phyloP scores from a whole-genome alignment of 2,113 vertebrate species.

The Tylochromis polylepis region DNA sequence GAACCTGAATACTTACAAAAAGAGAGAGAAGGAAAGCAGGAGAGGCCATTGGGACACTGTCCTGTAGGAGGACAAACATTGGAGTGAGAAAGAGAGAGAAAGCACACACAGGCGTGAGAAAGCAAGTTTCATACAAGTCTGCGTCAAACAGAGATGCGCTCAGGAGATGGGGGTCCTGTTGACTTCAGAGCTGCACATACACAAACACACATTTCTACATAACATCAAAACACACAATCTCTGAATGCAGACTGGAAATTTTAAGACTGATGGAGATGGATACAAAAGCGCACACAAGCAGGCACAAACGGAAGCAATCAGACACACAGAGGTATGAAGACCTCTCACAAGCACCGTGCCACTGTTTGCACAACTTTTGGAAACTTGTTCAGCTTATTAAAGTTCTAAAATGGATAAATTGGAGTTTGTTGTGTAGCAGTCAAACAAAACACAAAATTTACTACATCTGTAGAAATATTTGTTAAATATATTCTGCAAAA shows the following conservation, averaged over 20 bases:
- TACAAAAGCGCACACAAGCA: not conserved
- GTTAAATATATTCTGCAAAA: not conserved
- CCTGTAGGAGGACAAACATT: constrained; percentile 98
- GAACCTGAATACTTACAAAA: constrained; percentile 98
- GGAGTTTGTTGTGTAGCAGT: not conserved
- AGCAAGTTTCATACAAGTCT: constrained; percentile 48
- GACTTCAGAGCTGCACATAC: not conserved
- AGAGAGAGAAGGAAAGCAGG: constrained; percentile 99
- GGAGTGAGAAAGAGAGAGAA: constrained; percentile 74
- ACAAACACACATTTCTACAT: not conserved
- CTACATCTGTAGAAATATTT: not conserved
- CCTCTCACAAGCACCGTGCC: not conserved
- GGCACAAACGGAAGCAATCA: not conserved
- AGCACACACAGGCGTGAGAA: constrained; percentile 50
- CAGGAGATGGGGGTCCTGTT: not conserved
- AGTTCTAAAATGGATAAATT: not conserved
- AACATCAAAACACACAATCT: not conserved
- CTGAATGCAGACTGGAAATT: not conserved
- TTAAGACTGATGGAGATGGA: not conserved
- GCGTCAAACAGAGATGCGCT: constrained; percentile 2
- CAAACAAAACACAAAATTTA: not conserved
- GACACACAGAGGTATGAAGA: not conserved
- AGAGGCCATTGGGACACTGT: constrained; percentile 99
- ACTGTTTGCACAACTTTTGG: not conserved
- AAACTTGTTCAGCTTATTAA: not conserved